Percentiles rank a stretch among this genome's conserved stretches.
These are phyloP conservation scores for cattle (Bos taurus) DNA, from an alignment of 2,113 vertebrate species.

Conservation along the genomic window ARS-UCD2.0 NC_037350.1:15966001-15966500, in stretches of 20 bases:
- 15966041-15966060: background rate
- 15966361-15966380: background rate
- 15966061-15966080: background rate
- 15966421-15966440: background rate
- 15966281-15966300: background rate
- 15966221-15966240: background rate
- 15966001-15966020: background rate
- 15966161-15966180: background rate
- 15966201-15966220: background rate
- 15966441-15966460: background rate
- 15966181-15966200: background rate
- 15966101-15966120: background rate
- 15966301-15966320: background rate
- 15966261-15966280: background rate
- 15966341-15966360: background rate
- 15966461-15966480: background rate
- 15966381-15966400: background rate
- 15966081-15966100: background rate
- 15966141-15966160: conserved; percentile 29
- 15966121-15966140: conserved; percentile 17
- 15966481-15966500: background rate
- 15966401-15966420: background rate
- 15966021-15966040: background rate
- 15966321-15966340: background rate
- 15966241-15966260: background rate